Percentiles rank a stretch among this genome's conserved stretches.
Evolutionary conservation across 2,888 invertebrate genomes (phyloP).

Genomic region (Acronicta aceris): DNA sequence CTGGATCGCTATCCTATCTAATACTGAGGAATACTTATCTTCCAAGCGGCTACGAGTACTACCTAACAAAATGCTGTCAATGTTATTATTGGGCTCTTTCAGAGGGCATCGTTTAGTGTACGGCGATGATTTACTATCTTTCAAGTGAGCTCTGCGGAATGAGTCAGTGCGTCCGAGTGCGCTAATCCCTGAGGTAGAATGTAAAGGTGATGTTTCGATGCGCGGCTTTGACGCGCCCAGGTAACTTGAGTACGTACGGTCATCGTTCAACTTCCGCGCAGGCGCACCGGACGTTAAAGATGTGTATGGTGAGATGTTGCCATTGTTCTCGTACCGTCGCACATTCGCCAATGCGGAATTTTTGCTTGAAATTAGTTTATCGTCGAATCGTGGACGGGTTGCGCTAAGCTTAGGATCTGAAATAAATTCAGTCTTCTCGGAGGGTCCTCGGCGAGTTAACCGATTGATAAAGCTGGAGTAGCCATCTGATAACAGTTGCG

Average conservation of each 20-base stretch:
- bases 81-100: slow-evolving; percentile 84
- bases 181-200: slow-evolving; percentile 76
- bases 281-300: slow-evolving; percentile 71
- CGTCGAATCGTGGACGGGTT: slow-evolving; percentile 80
- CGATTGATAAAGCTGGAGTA: slow-evolving; percentile 95
- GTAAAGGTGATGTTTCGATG: slow-evolving; percentile 81
- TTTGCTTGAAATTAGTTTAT: slow-evolving; percentile 78
- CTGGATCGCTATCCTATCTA: slow-evolving; percentile 91
- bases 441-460: slow-evolving; percentile 94
- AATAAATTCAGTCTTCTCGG: slow-evolving; percentile 90
- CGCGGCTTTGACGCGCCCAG: slow-evolving; percentile 77
- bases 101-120: slow-evolving; percentile 82
- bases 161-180: slow-evolving; percentile 83
- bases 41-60: slow-evolving; percentile 92
- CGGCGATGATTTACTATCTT: slow-evolving; percentile 84
- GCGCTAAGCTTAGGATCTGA: slow-evolving; percentile 74
- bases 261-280: slow-evolving; percentile 79
- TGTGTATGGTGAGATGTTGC: slow-evolving; percentile 80
- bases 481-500: slow-evolving; percentile 95
- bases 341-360: slow-evolving; percentile 77
- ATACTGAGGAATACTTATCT: slow-evolving; percentile 93
- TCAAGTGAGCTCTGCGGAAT: slow-evolving; percentile 82
- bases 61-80: slow-evolving; percentile 82
- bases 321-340: slow-evolving; percentile 83
- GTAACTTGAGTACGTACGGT: slow-evolving; percentile 81